A percentile compares a stretch with the other conserved stretches of the same genome.
Conservation (phyloP, 2,797 vertebrate genomes). For the Pogoniulus pusillus region DNA sequence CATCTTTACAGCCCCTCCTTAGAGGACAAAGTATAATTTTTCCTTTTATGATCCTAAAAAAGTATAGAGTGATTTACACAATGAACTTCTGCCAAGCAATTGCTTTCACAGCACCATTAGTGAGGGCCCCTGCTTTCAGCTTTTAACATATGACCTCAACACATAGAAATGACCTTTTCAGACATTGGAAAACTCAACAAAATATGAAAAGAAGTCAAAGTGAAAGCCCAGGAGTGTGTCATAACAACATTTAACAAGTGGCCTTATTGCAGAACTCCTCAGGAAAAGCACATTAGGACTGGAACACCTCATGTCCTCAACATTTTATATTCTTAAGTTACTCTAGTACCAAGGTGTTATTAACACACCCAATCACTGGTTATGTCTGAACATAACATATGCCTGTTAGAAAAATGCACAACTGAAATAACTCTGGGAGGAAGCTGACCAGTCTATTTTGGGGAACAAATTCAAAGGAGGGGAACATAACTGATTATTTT, state of each 20-base stretch:
- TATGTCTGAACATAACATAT: conserved; percentile 3
- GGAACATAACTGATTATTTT: neutral
- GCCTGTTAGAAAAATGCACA: neutral
- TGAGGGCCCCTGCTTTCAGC: neutral
- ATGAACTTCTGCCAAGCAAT: conserved; percentile 26
- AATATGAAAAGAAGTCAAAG: conserved; percentile 35
- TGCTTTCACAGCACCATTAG: conserved; percentile 18
- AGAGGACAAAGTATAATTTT: conserved; percentile 10
- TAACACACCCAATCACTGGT: neutral
- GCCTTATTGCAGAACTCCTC: neutral
- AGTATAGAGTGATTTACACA: neutral
- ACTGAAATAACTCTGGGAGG: neutral
- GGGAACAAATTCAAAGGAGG: conserved; percentile 10
- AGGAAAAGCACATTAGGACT: neutral
- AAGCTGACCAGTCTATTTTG: neutral
- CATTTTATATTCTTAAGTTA: conserved; percentile 17
- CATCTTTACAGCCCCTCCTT: neutral
- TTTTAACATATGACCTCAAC: conserved; percentile 24
- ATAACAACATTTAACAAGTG: conserved; percentile 2
- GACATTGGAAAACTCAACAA: neutral
- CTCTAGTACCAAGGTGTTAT: neutral
- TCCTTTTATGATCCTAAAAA: neutral
- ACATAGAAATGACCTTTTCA: conserved; percentile 45
- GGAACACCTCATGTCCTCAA: neutral
- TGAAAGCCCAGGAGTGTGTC: conserved; percentile 11